Percentiles rank a stretch among this genome's conserved stretches.
Conservation (phyloP, 2,797 vertebrate species). For the Rhynchonycteris naso region DNA sequence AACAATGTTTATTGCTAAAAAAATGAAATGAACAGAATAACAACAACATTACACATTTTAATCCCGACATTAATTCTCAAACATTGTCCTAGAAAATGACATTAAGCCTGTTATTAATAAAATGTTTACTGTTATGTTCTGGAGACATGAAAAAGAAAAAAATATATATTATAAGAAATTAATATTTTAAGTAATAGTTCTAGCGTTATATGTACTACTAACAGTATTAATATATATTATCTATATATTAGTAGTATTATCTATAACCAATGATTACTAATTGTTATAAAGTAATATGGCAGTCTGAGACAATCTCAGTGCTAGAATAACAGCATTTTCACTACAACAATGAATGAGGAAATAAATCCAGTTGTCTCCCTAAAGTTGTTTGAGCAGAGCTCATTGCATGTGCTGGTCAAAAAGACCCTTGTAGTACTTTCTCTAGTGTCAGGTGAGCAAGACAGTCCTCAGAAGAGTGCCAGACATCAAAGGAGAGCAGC, state of each 20-base stretch:
- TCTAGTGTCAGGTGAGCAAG: not conserved
- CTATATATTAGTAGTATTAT: not conserved
- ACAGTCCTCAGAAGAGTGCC: not conserved
- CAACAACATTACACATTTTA: not conserved
- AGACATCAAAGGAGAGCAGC: constrained; percentile 7
- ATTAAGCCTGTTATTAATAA: not conserved
- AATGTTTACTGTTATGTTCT: not conserved
- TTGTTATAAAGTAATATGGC: not conserved
- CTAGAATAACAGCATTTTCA: not conserved
- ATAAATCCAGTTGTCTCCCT: not conserved
- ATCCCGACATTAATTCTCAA: not conserved
- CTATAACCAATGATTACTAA: not conserved
- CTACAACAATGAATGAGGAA: not conserved
- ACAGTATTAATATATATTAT: not conserved
- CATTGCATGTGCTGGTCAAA: not conserved
- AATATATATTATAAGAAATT: not conserved
- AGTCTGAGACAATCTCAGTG: not conserved
- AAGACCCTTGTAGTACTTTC: not conserved
- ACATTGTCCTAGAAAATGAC: not conserved
- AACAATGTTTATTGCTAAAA: not conserved
- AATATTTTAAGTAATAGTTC: not conserved
- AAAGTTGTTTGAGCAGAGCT: not conserved
- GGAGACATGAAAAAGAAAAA: not conserved
- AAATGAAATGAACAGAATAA: not conserved
- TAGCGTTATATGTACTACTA: not conserved